These are phyloP conservation scores for Drosophila flavopinicola DNA, from an alignment of 2,888 invertebrate genomes.

Conservation along the genomic window DNA sequence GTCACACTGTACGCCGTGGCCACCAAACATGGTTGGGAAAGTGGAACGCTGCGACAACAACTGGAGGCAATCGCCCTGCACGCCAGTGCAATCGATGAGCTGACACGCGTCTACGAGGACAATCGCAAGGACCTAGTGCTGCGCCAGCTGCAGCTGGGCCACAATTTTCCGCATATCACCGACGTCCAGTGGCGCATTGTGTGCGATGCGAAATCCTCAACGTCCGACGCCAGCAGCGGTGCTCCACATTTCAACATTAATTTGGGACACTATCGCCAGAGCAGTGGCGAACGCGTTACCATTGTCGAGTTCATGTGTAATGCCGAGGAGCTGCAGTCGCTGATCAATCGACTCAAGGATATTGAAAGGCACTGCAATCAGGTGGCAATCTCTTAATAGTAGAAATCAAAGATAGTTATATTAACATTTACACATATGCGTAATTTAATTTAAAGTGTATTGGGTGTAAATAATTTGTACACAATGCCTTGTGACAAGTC, in stretches of 20 bases:
- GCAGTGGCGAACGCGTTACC: slow-evolving; percentile 80
- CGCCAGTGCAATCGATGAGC: slow-evolving; percentile 73
- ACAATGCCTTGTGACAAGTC: slow-evolving; percentile 24
- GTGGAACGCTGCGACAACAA: slow-evolving; percentile 69
- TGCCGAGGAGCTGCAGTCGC: slow-evolving; percentile 83
- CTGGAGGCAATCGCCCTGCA: slow-evolving; percentile 75
- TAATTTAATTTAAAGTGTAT: slow-evolving; percentile 33
- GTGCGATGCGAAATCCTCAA: slow-evolving; percentile 83
- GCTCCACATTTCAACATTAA: slow-evolving; percentile 82
- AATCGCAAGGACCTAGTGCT: slow-evolving; percentile 81
- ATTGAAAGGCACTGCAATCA: slow-evolving; percentile 83
- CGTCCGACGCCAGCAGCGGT: slow-evolving; percentile 77
- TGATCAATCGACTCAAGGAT: slow-evolving; percentile 83
- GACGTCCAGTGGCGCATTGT: slow-evolving; percentile 84
- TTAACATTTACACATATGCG: slow-evolving; percentile 4
- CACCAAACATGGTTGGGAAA: slow-evolving; percentile 80
- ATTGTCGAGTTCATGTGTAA: slow-evolving; percentile 83
- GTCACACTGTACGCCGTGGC: slow-evolving; percentile 80
- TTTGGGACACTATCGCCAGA: slow-evolving; percentile 81
- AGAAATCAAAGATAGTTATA: neutral
- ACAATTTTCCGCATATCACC: slow-evolving; percentile 82
- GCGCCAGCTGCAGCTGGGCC: slow-evolving; percentile 79
- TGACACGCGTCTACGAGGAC: slow-evolving; percentile 80
- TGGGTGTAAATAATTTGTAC: slow-evolving; percentile 40
- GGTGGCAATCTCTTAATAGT: slow-evolving; percentile 44